Base-by-base conservation (phyloP, 1,140 invertebrate genomes). In the Heliconius himera region DNA sequence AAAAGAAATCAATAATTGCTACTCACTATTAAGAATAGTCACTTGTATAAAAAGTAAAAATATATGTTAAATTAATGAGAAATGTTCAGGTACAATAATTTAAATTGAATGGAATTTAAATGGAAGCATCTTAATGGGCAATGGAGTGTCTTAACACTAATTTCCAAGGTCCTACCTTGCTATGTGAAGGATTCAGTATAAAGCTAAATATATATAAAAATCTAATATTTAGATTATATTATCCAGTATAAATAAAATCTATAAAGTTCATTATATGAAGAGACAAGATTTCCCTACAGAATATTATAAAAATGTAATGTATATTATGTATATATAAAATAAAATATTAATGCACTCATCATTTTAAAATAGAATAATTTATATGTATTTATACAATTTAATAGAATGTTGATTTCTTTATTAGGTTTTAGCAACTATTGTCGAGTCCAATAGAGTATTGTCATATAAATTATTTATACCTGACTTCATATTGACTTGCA, bases 401-500 rank as follows among this genome's bases (percentile, higher is more conserved):
- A 56, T 20, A 60, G 9, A 36, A 76, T 72, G 20, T 22, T 70
- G 11, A 76, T 46, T 70, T 33, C 75, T 60, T 20, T 70, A 73
- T 76, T 66, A 36, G 33, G 74, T 60, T 11, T 3, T 49, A 49
- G 38, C 20, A n/a, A 29, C 51, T 76, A 77, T 80, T 77, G 79
- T 80, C 66, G 22, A 77, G 5, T 46, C 71, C 29, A 49, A 66
- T 66, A 80, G 29, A 80, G 74, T 70, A 77, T 77, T 26, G 36
- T 46, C 22, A 49, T 54, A 36, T 41, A 46, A 80, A 73, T 77
- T 77, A 81, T 74, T 49, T 77, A 77, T 66, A 70, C 29, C 70
- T 46, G 26, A 6, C 3, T 46, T 66, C 46, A 38, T 22, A 80
- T 77, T 80, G 51, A 80, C 76, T 76, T 77, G 79, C 60, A 81